Base-by-base conservation (phyloP, 1,140 invertebrate species). In the Plodia interpunctella region DNA sequence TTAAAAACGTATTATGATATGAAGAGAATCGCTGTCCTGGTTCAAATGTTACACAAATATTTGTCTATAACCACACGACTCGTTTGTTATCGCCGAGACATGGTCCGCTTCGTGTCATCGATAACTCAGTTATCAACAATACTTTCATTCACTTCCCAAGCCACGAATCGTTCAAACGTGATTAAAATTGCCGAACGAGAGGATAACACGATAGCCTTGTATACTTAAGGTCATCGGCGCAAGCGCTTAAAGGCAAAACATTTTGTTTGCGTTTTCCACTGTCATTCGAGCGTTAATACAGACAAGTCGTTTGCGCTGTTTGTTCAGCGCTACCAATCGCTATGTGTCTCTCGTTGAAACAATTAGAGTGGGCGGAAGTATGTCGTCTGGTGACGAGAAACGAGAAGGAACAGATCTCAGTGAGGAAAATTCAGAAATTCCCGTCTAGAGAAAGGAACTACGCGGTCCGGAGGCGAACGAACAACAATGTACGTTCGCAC, bases 401-500 rank as follows among this genome's bases (percentile, higher is more conserved):
- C 2, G 75, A 82, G 15, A 75, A 72, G 20, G 72, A 77, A 44
- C 32, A 90, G 58, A 87, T 89, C 30, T 84, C 88, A 64, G 62
- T 89, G 90, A 83, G 69, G 70, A 93, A 93, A 67, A 92, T 92
- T 49, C 92, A 93, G 53, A 92, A 92, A 65, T 94, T 94, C 75
- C 93, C 93, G 0, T 93, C 92, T 20, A 88, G 93, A 28, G 93
- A 94, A 68, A 90, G 93, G 65, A 93, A 94, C 76, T 91, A 91
- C 66, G 93, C 93, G 49, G 90, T 94, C 20, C 84, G 92, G 38
- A 91, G 91, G 68, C 88, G 71, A 49, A 65, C 60, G 20, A 88
- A 86, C 55, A 87, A 88, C 62, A 80, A 80, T 52, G 72, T 83
- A 49, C 63, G 76, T 11, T 80, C 81, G 11, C 80, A 88, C 51